Evolutionary conservation across 2,888 invertebrate species (phyloP).

Genomic region (Mylabris sibirica): DNA sequence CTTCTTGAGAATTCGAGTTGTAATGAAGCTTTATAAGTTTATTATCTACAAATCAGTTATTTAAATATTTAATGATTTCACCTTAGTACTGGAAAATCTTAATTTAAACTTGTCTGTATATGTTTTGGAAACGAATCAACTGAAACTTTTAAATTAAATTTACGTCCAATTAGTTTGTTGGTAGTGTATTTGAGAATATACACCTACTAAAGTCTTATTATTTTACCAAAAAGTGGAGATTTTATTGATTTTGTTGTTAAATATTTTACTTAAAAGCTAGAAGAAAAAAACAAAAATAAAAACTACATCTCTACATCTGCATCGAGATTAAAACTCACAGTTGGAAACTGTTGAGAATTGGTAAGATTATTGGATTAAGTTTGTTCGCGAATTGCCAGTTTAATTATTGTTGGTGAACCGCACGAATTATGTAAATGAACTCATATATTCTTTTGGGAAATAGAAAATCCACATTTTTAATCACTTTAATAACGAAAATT

Average conservation of each 20-base stretch:
- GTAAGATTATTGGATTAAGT: constrained; percentile 4
- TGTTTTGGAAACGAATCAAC: constrained; percentile 29
- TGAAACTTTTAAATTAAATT: constrained; percentile 33
- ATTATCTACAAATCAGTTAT: constrained; percentile 35
- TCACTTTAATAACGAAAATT: neutral
- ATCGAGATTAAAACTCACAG: neutral
- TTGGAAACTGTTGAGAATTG: neutral
- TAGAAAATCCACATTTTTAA: too few species aligned
- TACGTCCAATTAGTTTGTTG: constrained; percentile 26
- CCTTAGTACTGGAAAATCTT: constrained; percentile 36
- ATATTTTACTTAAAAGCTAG: neutral
- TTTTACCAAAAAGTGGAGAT: too few species aligned
- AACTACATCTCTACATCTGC: too few species aligned
- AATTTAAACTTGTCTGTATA: constrained; percentile 40
- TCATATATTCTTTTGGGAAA: neutral
- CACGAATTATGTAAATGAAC: neutral
- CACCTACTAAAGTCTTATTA: too few species aligned
- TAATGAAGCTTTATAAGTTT: constrained; percentile 22
- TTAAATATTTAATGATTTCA: constrained; percentile 38
- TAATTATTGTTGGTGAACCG: neutral
- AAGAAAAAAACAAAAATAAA: neutral
- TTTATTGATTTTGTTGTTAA: constrained; percentile 15
- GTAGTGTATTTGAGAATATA: constrained; percentile 11
- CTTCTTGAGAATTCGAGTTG: constrained; percentile 17
- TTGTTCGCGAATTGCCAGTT: neutral